These are phyloP conservation scores for Congeria kusceri DNA, from an alignment of 2,888 invertebrate species.

Conservation along the genomic window DNA sequence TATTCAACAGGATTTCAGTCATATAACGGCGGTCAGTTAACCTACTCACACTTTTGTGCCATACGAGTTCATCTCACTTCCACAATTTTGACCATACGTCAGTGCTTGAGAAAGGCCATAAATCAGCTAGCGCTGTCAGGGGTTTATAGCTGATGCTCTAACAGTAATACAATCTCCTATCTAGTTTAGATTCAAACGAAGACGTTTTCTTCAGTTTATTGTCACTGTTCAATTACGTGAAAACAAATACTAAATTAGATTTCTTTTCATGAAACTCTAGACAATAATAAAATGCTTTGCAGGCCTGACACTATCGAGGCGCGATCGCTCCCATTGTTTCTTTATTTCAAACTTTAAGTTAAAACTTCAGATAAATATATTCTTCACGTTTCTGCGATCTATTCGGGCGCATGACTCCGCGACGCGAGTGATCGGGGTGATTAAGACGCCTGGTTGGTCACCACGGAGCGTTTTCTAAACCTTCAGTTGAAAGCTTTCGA, in stretches of 20 bases:
- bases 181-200: slow-evolving; percentile 54
- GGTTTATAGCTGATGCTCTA: slow-evolving; percentile 28
- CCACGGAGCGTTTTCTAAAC: not conserved
- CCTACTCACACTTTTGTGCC: too few species aligned
- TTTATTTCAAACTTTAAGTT: slow-evolving; percentile 34
- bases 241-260: slow-evolving; percentile 64
- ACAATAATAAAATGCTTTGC: slow-evolving; percentile 63
- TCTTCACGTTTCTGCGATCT: slow-evolving; percentile 18
- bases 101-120: not conserved
- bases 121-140: slow-evolving; percentile 8
- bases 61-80: too few species aligned
- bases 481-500: too few species aligned
- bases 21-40: too few species aligned
- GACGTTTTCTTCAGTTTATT: slow-evolving; percentile 50
- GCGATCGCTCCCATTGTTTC: slow-evolving; percentile 57
- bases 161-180: slow-evolving; percentile 30
- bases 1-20: too few species aligned
- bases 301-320: slow-evolving; percentile 64
- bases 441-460: not conserved
- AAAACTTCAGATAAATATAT: slow-evolving; percentile 57
- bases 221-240: slow-evolving; percentile 62
- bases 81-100: too few species aligned
- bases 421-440: not conserved
- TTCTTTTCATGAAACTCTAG: slow-evolving; percentile 66
- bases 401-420: not conserved